phyloP scores from a whole-genome alignment of 2,888 invertebrate genomes.

The Acrobasis repandana region DNA sequence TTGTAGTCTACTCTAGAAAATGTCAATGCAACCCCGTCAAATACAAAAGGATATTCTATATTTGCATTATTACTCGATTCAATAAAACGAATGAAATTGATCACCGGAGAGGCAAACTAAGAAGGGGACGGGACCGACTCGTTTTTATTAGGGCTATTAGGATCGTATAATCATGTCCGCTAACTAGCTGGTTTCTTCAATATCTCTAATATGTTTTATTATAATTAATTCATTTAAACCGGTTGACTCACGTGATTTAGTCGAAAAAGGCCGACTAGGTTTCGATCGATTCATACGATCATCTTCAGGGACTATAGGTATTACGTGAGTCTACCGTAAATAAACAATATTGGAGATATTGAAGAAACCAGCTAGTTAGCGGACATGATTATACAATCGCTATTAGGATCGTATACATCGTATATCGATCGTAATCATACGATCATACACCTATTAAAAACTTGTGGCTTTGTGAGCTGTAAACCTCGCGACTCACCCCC shows the following conservation, averaged over 20 bases:
- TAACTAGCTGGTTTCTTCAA: background rate
- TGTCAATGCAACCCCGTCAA: background rate
- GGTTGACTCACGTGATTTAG: no score
- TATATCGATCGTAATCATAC: no score
- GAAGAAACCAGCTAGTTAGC: background rate
- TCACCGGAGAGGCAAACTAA: background rate
- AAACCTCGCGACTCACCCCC: no score
- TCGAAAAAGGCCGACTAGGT: no score
- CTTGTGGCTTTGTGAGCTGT: no score
- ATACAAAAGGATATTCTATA: conserved; percentile 2
- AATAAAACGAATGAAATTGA: conserved; percentile 16
- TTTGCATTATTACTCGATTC: conserved; percentile 12
- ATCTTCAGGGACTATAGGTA: no score
- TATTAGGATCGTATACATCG: no score
- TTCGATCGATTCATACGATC: no score
- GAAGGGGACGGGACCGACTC: background rate
- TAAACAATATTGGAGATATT: background rate
- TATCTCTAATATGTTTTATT: background rate
- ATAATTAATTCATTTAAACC: no score
- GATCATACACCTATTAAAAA: no score
- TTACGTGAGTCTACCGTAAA: no score
- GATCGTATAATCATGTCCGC: background rate
- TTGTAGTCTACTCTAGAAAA: background rate
- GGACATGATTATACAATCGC: background rate
- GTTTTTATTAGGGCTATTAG: background rate